phyloP scores from a whole-genome alignment of 2,113 vertebrate species.

The Nasalis larvatus region DNA sequence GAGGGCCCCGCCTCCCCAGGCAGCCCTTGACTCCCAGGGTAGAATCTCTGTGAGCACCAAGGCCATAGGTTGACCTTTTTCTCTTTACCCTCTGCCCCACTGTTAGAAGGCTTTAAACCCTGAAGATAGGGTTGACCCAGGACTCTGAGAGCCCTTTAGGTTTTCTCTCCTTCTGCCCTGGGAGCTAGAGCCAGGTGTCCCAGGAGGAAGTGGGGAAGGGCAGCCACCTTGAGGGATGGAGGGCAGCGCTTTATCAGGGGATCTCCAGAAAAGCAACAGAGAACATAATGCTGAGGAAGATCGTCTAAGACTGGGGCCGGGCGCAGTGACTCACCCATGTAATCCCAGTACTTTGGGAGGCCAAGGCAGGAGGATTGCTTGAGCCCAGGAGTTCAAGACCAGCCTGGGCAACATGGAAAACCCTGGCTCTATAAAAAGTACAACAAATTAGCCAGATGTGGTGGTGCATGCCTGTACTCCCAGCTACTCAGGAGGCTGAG shows the following conservation, averaged over 20 bases:
- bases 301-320: not conserved
- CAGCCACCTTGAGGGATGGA: not conserved
- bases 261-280: not conserved
- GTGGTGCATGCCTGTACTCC: no score
- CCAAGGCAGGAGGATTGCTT: no score
- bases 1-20: not conserved
- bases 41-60: accelerated
- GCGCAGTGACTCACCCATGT: no score
- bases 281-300: not conserved
- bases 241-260: not conserved
- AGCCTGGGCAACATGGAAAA: no score
- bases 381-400: no score
- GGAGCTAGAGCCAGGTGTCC: not conserved
- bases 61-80: not conserved
- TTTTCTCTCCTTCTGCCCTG: not conserved
- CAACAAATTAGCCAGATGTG: no score
- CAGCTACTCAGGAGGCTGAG: no score
- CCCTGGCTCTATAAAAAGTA: no score
- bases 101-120: not conserved
- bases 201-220: not conserved
- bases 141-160: not conserved
- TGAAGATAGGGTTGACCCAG: not conserved
- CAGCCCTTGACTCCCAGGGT: not conserved
- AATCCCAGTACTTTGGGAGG: no score
- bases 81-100: not conserved